phyloP scores from a whole-genome alignment of 2,797 vertebrate species.

The Myioborus miniatus region DNA sequence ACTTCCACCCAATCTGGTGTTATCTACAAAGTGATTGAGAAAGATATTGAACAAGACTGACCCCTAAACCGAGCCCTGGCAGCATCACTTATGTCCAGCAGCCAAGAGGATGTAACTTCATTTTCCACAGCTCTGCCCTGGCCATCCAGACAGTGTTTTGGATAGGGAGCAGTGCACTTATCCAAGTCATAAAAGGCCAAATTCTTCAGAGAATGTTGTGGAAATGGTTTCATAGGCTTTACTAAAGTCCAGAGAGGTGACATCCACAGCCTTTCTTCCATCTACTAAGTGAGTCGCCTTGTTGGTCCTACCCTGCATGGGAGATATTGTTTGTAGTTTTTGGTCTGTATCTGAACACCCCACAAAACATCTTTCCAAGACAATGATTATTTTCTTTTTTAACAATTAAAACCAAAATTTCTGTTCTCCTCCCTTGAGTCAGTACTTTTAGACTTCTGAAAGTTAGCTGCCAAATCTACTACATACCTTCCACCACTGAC shows the following conservation, averaged over 20 bases:
- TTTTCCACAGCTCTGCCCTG: not conserved
- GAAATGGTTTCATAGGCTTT: not conserved
- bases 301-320: not conserved
- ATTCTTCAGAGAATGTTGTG: not conserved
- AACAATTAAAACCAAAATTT: not conserved
- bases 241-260: not conserved
- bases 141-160: not conserved
- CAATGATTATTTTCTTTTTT: not conserved
- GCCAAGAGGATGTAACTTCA: not conserved
- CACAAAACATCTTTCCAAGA: not conserved
- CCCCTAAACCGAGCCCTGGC: not conserved
- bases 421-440: not conserved
- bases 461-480: not conserved
- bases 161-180: not conserved
- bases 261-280: not conserved
- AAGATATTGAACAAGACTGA: rapidly evolving
- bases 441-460: not conserved
- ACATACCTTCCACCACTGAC: not conserved
- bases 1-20: rapidly evolving
- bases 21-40: not conserved
- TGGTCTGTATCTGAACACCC: not conserved
- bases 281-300: not conserved
- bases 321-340: not conserved
- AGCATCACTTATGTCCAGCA: too few relatives aligned
- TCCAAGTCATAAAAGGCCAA: not conserved